phyloP scores from a whole-genome alignment of 2,113 vertebrate genomes.

The Lucifuga dentata region DNA sequence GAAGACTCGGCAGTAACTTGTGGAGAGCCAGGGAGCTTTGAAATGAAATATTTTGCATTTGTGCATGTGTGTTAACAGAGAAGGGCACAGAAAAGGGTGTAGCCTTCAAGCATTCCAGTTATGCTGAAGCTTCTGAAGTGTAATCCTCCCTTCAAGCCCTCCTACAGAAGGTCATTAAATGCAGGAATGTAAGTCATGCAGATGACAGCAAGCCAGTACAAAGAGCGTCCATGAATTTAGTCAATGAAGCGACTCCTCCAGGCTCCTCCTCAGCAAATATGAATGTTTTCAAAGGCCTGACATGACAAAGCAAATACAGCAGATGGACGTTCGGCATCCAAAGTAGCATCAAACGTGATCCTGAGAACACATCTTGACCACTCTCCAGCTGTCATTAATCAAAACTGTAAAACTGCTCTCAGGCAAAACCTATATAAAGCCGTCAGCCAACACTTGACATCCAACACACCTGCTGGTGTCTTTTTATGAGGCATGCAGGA shows the following conservation, averaged over 20 bases:
- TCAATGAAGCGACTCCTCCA: neutral
- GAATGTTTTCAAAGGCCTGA: neutral
- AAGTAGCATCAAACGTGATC: slow-evolving; percentile 16
- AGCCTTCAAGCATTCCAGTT: slow-evolving; percentile 36
- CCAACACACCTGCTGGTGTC: slow-evolving; percentile 70
- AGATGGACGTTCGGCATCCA: neutral
- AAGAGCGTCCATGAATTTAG: neutral
- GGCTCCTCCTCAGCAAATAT: slow-evolving; percentile 1
- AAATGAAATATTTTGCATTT: too few relatives aligned
- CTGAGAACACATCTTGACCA: neutral
- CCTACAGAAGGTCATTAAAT: slow-evolving; percentile 37
- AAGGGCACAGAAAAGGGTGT: slow-evolving; percentile 34
- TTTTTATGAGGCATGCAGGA: slow-evolving; percentile 68
- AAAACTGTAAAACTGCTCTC: slow-evolving; percentile 53
- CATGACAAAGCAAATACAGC: slow-evolving; percentile 7
- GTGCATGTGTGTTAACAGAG: slow-evolving; percentile 9
- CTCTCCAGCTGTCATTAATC: slow-evolving; percentile 51
- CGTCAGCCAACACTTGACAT: slow-evolving; percentile 43
- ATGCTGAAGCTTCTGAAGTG: slow-evolving; percentile 16
- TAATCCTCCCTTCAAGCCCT: slow-evolving; percentile 34
- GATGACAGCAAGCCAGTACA: slow-evolving; percentile 12
- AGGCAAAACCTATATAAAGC: slow-evolving; percentile 73
- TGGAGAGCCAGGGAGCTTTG: too few relatives aligned
- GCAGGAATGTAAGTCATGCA: slow-evolving; percentile 29
- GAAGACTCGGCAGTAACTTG: too few relatives aligned